Base-by-base conservation (phyloP, 2,888 invertebrate genomes). In the Julus scandinavius region DNA sequence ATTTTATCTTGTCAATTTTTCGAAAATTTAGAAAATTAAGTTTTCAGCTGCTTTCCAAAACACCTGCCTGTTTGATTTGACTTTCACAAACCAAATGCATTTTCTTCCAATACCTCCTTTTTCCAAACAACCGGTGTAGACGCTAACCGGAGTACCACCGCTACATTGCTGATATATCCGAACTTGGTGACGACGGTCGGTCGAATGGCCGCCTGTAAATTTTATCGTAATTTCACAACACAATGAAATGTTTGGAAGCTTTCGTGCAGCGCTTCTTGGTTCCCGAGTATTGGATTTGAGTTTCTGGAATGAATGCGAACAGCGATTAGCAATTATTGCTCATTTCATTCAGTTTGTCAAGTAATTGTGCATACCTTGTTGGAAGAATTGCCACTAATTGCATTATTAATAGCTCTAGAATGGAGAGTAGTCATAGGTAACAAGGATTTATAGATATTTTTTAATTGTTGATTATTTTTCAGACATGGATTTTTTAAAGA, bases 141-240 rank as follows among this genome's bases (percentile, higher is more conserved):
- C 89, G 38, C 89, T 87, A 49, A 90, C 89, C n/a, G 90, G 89
- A 58, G 88, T 90, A n/a, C 90, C 90, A 45, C 90, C 90, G 87
- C 89, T 88, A 83, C 89, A 89, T 84, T 90, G 90, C 58, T 90
- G 90, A 80, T 89, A 88, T 9, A 90, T 87, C 15, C 89, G 20
- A n/a, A 90, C 87, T 50, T 90, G 58, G 49, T 88, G 88, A 1
- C 84, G 45, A 7, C 29, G 83, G n/a, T 54, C 41, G 63, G 63
- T 41, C 40, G 88, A 86, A n/a, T 63, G 41, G 1, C 54, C 49
- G 1, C 85, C 54, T 7, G 50, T 45, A 86, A 88, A 88, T 50
- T 72, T 38, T 17, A 88, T n/a, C n/a, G 88, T 88, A 41, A 88
- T 88, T 86, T 88, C 41, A 72, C 88, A 88, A 40, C 45, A 38